phyloP scores from a whole-genome alignment of 2,113 vertebrate species.

The Litocranius walleri region DNA sequence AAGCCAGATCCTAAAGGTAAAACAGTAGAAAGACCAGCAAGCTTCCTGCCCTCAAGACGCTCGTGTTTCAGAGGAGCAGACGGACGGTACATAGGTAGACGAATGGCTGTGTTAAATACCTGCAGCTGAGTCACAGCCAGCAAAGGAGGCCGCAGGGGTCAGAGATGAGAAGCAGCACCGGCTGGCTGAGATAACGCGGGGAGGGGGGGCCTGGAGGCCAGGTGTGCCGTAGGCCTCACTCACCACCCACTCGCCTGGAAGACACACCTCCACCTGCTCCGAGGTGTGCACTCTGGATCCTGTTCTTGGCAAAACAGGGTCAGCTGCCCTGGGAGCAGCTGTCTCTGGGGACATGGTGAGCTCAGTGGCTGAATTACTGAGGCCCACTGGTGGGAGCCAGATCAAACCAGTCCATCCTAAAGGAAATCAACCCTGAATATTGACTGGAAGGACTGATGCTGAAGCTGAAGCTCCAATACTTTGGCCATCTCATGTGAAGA shows the following conservation, averaged over 20 bases:
- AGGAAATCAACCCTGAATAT: background rate
- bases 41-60: background rate
- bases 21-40: rapidly evolving
- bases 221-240: rapidly evolving
- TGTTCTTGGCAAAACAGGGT: too few species aligned
- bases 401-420: background rate
- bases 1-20: rapidly evolving
- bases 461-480: background rate
- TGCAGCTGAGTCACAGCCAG: rapidly evolving
- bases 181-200: background rate
- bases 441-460: background rate
- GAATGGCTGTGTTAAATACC: rapidly evolving
- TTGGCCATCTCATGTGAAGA: background rate
- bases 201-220: background rate
- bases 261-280: background rate
- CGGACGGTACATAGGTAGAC: rapidly evolving
- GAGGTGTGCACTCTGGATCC: background rate
- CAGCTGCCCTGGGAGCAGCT: background rate
- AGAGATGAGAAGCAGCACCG: rapidly evolving
- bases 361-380: background rate
- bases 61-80: background rate
- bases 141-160: background rate
- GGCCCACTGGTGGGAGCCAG: background rate
- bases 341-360: background rate
- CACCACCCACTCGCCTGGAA: background rate